These are phyloP conservation scores for Typhlomys cinereus DNA, from an alignment of 2,113 vertebrate species.

Conservation along the genomic window DNA sequence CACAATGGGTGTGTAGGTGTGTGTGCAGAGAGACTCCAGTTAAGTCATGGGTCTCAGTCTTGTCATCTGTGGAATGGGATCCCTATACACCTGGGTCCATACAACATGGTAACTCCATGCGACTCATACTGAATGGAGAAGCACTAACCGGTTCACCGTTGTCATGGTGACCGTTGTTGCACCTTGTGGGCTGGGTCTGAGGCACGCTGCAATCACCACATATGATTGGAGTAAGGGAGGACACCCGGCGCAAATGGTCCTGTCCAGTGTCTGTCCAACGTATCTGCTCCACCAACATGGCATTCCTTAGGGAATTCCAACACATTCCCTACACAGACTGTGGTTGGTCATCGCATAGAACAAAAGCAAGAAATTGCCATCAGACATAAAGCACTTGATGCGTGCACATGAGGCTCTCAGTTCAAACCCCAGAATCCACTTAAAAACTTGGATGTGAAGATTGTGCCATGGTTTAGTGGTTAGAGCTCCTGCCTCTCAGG, in stretches of 20 bases:
- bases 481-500: too few relatives aligned
- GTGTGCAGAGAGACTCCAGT: background rate
- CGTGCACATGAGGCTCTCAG: too few relatives aligned
- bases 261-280: too few relatives aligned
- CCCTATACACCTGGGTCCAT: fast-evolving
- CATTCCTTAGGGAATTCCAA: fast-evolving
- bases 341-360: too few relatives aligned
- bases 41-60: background rate
- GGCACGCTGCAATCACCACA: fast-evolving
- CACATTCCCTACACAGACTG: fast-evolving
- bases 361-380: too few relatives aligned
- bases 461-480: too few relatives aligned
- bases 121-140: background rate
- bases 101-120: background rate
- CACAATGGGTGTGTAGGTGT: background rate
- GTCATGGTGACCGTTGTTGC: background rate
- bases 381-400: too few relatives aligned
- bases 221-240: background rate
- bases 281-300: background rate
- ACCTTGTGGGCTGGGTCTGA: fast-evolving
- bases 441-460: too few relatives aligned
- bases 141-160: background rate
- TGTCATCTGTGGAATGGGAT: background rate
- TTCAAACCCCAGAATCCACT: too few relatives aligned
- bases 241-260: background rate